Base-by-base conservation (phyloP, 2,113 vertebrate genomes). In the Podiceps cristatus region DNA sequence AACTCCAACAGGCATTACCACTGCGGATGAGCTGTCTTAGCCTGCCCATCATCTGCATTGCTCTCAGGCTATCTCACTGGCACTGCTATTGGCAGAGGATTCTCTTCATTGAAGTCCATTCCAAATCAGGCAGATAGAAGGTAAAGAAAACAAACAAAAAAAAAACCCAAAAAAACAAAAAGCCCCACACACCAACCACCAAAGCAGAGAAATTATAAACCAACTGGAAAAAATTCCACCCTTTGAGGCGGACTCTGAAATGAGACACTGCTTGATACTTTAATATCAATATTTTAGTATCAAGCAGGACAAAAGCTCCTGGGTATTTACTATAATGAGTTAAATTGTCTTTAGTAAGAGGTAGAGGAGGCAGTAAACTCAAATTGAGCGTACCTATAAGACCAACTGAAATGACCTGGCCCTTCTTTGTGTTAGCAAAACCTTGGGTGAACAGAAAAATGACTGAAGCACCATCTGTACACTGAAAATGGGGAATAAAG, bases 361-460 rank as follows among this genome's bases (percentile, higher is more conserved):
- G 11, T 37, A 58, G 23, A 84, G 27, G n/a, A 91, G 9, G 42
- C 10, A 40, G 7, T 13, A 55, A 89, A 78, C 13, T 47, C 19
- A 47, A 56, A 18, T 3, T 52, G 69, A 89, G 14, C 11, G 5
- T 44, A 78, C 8, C 18, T 81, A 37, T 25, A 75, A 84, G 58
- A 74, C 13, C 37, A 56, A 0, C 1, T 37, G 31, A 47, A 90
- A 31, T 58, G 45, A 79, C n/a, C 58, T 73, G 16, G n/a, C 35
- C 31, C 19, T 73, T 49, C 56, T 89, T 62, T 56, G 11, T 42
- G 10, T 62, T 66, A 77, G n/a, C 53, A 88, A 86, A 77, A 15
- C 15, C 10, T 85, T 31, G 71, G 28, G 42, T 80, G 81, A 86
- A 78, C 53, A 93, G 71, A 85, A 93, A 93, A 96, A 80, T 77